Base-by-base conservation (phyloP, 1,140 invertebrate species). In the Lasioglossum albipes region DNA sequence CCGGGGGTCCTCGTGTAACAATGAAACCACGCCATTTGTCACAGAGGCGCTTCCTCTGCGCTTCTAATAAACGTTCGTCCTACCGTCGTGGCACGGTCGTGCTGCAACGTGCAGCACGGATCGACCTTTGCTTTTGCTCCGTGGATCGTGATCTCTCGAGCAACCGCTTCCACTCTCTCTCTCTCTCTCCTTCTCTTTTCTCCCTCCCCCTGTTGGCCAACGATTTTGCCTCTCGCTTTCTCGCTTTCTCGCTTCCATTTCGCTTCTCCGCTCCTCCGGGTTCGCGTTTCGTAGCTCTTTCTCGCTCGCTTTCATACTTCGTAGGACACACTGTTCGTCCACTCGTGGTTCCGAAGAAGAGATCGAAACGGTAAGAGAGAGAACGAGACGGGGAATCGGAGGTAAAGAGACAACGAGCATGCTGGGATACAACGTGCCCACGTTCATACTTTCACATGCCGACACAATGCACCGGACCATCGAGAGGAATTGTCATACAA, bases 21-120 rank as follows among this genome's bases (percentile, higher is more conserved):
- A 90, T 90, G 87, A 88, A 90, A 89, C 83, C 83, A 74, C 62
- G 88, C 89, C 89, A 90, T 90, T 90, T 90, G 89, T 90, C 89
- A 90, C 89, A 88, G 85, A 88, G 87, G 84, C 88, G 88, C 89
- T 89, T 90, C 89, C 87, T 89, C 85, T 68, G 89, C 52, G 52
- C 83, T 88, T 84, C 86, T 90, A 90, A 90, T 90, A 90, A 87
- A 90, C 87, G 84, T 88, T 88, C 75, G 79, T 81, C 74, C 82
- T 84, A 81, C 79, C 81, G 82, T 80, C 80, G 71, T 81, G 69
- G 73, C 76, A 75, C 67, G 64, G 64, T 83, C 87, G 84, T 79
- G 62, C 69, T 70, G 79, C 79, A 86, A 68, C 67, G 68, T 86
- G 84, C 85, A 62, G 81, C 82, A 89, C 84, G 88, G 88, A 79